Conservation (phyloP, 2,797 vertebrate genomes). For the Schizothorax lantsangensis region DNA sequence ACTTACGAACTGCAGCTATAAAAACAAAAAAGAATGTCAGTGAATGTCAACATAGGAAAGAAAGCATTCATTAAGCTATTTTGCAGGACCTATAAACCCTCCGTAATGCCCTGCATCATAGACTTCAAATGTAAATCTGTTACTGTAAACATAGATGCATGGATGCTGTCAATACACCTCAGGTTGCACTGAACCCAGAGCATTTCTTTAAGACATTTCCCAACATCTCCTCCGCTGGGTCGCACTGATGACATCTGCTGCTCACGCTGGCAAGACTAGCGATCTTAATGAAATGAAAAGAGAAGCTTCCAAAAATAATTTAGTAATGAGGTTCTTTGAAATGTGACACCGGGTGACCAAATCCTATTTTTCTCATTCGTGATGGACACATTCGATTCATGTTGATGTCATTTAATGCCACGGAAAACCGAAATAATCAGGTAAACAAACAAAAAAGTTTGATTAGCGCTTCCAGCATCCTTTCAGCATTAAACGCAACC, state of each 20-base stretch:
- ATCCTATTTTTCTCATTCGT: neutral
- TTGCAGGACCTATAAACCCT: neutral
- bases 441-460: conserved; percentile 24
- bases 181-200: conserved; percentile 1
- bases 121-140: neutral
- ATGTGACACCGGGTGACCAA: neutral
- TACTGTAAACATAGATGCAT: neutral
- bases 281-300: conserved; percentile 24
- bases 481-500: conserved; percentile 29
- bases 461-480: conserved; percentile 19
- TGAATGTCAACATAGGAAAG: neutral
- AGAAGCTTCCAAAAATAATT: conserved; percentile 29
- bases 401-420: neutral
- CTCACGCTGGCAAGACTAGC: conserved; percentile 29
- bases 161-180: neutral
- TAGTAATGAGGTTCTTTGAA: conserved; percentile 19
- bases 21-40: too few relatives aligned
- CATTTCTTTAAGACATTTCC: conserved; percentile 13
- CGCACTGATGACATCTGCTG: conserved; percentile 23
- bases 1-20: too few relatives aligned
- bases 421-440: neutral
- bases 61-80: neutral
- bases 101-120: neutral
- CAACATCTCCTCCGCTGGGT: conserved; percentile 31
- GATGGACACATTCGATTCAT: neutral